Conservation (phyloP, 2,797 vertebrate species). For the Alectoris magna region DNA sequence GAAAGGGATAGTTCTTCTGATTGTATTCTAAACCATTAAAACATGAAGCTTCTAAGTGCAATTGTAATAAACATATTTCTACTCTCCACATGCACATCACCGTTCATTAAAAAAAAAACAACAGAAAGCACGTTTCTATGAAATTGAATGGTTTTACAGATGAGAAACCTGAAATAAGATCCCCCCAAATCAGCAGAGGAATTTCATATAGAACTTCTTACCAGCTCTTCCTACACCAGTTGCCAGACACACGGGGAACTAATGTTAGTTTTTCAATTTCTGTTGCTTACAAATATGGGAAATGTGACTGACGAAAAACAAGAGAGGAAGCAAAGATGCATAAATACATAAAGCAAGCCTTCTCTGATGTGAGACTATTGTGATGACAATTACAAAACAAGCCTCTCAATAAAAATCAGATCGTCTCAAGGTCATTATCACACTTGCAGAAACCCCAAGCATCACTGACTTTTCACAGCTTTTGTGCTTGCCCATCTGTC, state of each 20-base stretch:
- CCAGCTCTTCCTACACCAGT: background rate
- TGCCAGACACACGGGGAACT: background rate
- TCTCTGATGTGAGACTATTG: background rate
- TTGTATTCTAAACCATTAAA: background rate
- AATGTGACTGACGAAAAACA: background rate
- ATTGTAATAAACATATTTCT: background rate
- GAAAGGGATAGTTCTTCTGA: background rate
- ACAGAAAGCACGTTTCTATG: background rate
- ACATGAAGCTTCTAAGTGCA: background rate
- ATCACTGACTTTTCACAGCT: conserved; percentile 21
- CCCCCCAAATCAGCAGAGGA: background rate
- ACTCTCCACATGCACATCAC: background rate
- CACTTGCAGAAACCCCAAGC: conserved; percentile 11
- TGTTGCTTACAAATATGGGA: background rate
- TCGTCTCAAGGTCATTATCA: conserved; percentile 51
- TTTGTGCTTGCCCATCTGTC: conserved; percentile 53
- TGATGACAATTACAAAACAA: conserved; percentile 18
- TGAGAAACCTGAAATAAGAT: background rate
- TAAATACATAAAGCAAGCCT: background rate
- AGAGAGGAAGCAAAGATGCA: background rate
- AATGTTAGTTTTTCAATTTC: background rate
- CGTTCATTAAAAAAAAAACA: background rate
- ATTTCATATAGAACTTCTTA: background rate
- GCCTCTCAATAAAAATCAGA: background rate
- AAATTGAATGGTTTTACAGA: background rate